Percentiles rank a stretch among this genome's conserved stretches.
Evolutionary conservation across 2,113 vertebrate genomes (phyloP).

Genomic region (Eubucco bourcierii): DNA sequence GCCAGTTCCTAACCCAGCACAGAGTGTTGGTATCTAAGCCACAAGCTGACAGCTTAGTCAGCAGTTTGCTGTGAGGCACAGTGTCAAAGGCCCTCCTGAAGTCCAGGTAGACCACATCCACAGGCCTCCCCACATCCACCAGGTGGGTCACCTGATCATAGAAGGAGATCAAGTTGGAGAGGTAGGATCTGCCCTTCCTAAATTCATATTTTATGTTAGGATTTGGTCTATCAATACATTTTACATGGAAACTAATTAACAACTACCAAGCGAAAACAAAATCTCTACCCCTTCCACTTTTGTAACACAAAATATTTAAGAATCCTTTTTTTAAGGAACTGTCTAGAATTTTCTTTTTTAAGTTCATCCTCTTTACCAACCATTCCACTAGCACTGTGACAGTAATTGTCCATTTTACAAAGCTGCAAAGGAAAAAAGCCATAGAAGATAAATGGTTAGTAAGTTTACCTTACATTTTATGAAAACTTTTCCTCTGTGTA

Average conservation of each 20-base stretch:
- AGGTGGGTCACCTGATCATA: too few relatives aligned
- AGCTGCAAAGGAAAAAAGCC: not conserved
- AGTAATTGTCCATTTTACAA: not conserved
- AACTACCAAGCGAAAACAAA: not conserved
- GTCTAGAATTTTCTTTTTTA: not conserved
- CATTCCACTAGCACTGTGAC: not conserved
- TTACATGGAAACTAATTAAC: not conserved
- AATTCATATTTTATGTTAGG: not conserved
- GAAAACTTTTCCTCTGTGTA: not conserved
- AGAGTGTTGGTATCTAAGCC: too few relatives aligned
- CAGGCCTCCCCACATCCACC: too few relatives aligned
- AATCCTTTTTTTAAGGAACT: not conserved
- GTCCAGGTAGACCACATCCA: too few relatives aligned
- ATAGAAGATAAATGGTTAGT: not conserved
- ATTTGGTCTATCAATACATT: not conserved
- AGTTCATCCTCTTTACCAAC: not conserved
- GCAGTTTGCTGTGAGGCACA: too few relatives aligned
- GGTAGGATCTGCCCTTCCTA: too few relatives aligned
- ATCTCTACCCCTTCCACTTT: not conserved
- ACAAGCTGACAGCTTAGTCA: too few relatives aligned
- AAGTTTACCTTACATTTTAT: not conserved
- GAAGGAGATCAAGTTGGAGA: too few relatives aligned
- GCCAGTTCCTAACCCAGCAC: too few relatives aligned
- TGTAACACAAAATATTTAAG: not conserved
- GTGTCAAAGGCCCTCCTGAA: too few relatives aligned